These are phyloP conservation scores for Rhagologus leucostigma DNA, from an alignment of 2,113 vertebrate species.

Conservation along the genomic window DNA sequence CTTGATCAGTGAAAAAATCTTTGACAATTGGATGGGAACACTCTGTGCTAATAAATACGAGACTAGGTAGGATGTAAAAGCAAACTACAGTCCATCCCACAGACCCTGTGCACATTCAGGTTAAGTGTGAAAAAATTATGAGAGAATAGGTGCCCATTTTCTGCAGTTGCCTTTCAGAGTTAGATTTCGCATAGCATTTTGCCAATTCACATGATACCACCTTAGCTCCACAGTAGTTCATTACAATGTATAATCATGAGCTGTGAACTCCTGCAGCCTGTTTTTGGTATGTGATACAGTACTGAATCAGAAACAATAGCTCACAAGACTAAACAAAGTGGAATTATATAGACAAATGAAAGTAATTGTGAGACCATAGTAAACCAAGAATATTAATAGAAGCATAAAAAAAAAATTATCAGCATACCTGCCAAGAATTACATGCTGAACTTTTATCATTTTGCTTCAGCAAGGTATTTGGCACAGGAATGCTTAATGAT, in stretches of 20 bases:
- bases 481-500: constrained; percentile 45
- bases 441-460: constrained; percentile 29
- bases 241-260: background rate
- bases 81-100: background rate
- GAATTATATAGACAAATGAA: background rate
- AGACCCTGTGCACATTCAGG: background rate
- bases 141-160: background rate
- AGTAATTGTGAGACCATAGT: background rate
- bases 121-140: background rate
- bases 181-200: background rate
- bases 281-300: background rate
- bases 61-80: background rate
- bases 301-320: background rate
- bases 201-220: background rate
- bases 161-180: background rate
- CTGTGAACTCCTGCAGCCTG: background rate
- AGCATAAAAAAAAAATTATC: background rate
- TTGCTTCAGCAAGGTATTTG: constrained; percentile 37
- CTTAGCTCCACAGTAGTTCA: background rate
- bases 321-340: background rate
- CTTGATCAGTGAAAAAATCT: background rate
- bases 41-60: background rate
- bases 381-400: background rate
- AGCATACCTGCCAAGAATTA: constrained; percentile 24
- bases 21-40: background rate